Percentiles rank a stretch among this genome's conserved stretches.
These are phyloP conservation scores for Talpa occidentalis DNA, from an alignment of 2,113 vertebrate species.

Conservation along the genomic window DNA sequence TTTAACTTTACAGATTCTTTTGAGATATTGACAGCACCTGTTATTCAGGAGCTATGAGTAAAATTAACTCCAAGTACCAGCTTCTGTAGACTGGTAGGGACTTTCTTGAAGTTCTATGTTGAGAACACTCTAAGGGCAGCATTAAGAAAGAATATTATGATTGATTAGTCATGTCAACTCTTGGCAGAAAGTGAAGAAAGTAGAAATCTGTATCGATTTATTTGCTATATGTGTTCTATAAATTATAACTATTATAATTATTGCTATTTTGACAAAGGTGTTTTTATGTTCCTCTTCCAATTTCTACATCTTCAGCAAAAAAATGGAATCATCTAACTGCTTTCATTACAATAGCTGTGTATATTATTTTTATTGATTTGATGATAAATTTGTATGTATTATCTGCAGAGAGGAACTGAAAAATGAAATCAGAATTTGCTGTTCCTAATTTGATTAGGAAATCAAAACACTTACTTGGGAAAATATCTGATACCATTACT, in stretches of 20 bases:
- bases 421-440: conserved; percentile 39
- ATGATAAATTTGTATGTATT: background rate
- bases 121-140: background rate
- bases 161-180: background rate
- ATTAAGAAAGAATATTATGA: background rate
- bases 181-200: background rate
- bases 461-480: background rate
- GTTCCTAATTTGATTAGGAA: conserved; percentile 1
- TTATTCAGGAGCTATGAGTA: conserved; percentile 11
- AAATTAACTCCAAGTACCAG: background rate
- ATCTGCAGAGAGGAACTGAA: background rate
- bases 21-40: background rate
- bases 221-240: background rate
- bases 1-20: background rate
- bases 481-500: background rate
- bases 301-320: conserved; percentile 47
- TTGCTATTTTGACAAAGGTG: background rate
- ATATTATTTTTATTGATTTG: conserved; percentile 45
- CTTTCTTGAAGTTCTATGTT: conserved; percentile 54
- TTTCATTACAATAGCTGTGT: background rate
- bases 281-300: background rate
- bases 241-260: background rate
- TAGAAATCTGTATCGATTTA: background rate
- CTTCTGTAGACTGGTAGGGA: background rate
- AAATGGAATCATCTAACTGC: conserved; percentile 25